These are phyloP conservation scores for Bucorvus abyssinicus DNA, from an alignment of 2,797 vertebrate genomes.

Conservation along the genomic window DNA sequence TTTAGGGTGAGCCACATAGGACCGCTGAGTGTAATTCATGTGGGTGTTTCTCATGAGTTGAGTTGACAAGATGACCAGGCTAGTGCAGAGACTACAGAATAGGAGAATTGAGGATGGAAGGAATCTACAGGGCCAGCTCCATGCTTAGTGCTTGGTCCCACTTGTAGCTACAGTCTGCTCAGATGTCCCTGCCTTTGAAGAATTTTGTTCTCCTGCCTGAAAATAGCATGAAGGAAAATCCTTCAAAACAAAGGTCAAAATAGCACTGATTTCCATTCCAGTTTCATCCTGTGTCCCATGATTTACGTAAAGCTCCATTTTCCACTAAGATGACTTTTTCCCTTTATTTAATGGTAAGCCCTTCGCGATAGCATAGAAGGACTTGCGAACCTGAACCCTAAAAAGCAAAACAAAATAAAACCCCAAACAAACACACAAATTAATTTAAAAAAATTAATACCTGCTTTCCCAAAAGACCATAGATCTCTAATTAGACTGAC, in stretches of 20 bases:
- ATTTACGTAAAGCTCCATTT: neutral
- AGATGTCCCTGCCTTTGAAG: rapidly evolving
- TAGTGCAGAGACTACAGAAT: neutral
- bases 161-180: neutral
- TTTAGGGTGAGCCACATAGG: neutral
- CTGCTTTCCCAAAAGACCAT: neutral
- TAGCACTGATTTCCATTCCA: neutral
- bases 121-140: neutral
- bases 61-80: neutral
- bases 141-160: neutral
- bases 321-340: neutral
- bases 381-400: neutral
- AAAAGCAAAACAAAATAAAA: neutral
- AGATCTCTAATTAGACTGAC: neutral
- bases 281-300: neutral
- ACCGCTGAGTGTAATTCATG: neutral
- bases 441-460: neutral
- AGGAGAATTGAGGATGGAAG: neutral
- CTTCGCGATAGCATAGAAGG: neutral
- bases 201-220: neutral
- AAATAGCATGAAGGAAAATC: neutral
- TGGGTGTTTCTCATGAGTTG: neutral
- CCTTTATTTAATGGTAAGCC: neutral
- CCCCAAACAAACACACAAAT: neutral
- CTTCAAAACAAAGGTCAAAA: neutral